phyloP scores from a whole-genome alignment of 1,140 invertebrate genomes.

The Drosophila saltans region DNA sequence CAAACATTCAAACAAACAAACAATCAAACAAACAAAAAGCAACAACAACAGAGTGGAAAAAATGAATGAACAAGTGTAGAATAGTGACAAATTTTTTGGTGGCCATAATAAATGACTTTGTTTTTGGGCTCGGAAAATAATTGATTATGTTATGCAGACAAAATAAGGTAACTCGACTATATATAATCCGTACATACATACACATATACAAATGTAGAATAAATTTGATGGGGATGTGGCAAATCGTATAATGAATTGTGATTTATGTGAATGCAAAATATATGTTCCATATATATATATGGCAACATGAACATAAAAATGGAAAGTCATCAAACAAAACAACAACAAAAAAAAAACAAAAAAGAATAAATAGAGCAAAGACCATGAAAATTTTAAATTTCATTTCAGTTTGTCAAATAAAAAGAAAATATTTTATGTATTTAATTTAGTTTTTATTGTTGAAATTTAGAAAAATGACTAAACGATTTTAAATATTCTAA shows the following conservation, averaged over 20 bases:
- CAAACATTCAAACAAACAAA: constrained; percentile 7
- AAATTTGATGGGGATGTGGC: constrained; percentile 11
- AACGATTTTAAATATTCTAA: not conserved
- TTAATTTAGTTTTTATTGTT: not conserved
- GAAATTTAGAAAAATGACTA: too few relatives aligned
- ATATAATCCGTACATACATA: constrained; percentile 1
- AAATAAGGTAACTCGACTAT: constrained; percentile 27
- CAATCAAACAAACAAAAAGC: not conserved
- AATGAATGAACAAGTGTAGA: constrained; percentile 61
- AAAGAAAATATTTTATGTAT: not conserved
- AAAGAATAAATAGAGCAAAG: not conserved
- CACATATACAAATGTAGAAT: not conserved
- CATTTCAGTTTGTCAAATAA: not conserved
- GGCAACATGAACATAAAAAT: not conserved
- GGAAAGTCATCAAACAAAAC: not conserved
- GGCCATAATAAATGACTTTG: constrained; percentile 75
- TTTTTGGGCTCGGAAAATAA: constrained; percentile 62
- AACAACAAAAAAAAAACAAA: not conserved
- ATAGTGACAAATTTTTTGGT: constrained; percentile 77
- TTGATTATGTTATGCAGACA: constrained; percentile 51
- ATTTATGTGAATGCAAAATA: constrained; percentile 1
- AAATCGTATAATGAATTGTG: constrained; percentile 10
- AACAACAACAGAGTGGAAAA: constrained; percentile 18
- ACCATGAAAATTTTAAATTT: not conserved
- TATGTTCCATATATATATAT: too few relatives aligned